Evolutionary conservation across 2,888 invertebrate genomes (phyloP).

Genomic region (Ptychoptera contaminata): DNA sequence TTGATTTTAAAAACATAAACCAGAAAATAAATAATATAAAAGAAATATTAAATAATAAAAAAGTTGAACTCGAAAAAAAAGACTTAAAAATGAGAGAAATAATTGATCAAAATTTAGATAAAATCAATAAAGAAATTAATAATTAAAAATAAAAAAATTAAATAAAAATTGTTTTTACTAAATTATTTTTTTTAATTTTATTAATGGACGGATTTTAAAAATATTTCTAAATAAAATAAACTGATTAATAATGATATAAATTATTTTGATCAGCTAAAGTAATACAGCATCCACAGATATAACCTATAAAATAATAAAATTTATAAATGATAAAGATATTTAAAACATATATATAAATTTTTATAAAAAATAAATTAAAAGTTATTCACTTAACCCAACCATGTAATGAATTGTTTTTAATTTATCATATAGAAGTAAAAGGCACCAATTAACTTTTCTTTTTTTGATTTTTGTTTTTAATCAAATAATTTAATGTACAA

Average conservation of each 20-base stretch:
- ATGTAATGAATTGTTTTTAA: no score
- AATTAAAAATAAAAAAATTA: background rate
- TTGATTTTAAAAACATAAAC: conserved; percentile 17
- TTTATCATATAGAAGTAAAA: no score
- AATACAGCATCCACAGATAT: no score
- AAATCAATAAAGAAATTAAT: background rate
- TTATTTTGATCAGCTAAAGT: background rate
- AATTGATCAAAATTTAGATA: background rate
- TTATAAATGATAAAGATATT: no score
- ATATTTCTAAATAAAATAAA: background rate
- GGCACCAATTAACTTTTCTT: no score
- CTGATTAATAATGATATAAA: background rate
- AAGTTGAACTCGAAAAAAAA: background rate
- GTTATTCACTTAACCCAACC: no score
- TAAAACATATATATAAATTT: no score
- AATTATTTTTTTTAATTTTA: background rate
- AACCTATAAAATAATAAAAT: no score
- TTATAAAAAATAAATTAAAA: no score
- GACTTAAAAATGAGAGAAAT: background rate
- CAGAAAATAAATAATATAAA: background rate
- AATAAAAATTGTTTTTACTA: background rate
- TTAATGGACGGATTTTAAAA: background rate
- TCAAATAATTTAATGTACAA: no score
- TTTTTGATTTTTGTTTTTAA: no score
- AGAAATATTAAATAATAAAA: background rate